These are phyloP conservation scores for Dryobates pubescens DNA, from an alignment of 2,797 vertebrate genomes.

Conservation along the genomic window DNA sequence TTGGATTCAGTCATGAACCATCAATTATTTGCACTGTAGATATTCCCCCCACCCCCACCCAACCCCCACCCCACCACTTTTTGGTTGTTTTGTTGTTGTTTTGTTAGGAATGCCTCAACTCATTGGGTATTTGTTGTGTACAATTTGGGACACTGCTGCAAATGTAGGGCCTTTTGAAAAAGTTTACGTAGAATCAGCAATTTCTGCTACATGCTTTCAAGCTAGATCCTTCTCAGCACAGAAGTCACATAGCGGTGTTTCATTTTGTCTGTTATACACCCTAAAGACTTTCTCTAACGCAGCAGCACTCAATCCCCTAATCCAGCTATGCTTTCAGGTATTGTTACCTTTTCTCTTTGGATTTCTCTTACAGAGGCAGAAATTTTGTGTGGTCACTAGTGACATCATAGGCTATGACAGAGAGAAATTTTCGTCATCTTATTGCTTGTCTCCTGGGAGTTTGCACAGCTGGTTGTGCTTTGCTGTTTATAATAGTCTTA, in stretches of 20 bases:
- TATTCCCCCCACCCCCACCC: too few species aligned
- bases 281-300: not conserved
- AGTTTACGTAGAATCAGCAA: not conserved
- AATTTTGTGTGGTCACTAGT: not conserved
- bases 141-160: not conserved
- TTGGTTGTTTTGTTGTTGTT: not conserved
- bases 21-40: not conserved
- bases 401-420: not conserved
- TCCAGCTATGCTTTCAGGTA: not conserved
- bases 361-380: not conserved
- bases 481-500: not conserved
- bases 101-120: not conserved
- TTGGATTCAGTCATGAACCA: not conserved
- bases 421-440: not conserved
- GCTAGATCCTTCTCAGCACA: not conserved
- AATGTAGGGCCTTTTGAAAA: not conserved
- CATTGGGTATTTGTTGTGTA: not conserved
- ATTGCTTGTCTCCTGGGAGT: not conserved
- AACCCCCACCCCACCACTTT: too few species aligned
- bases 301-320: not conserved
- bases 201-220: not conserved
- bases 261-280: rapidly evolving
- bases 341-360: not conserved
- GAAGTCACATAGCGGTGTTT: not conserved
- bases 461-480: not conserved